Percentiles rank a stretch among this genome's conserved stretches.
phyloP scores from a whole-genome alignment of 2,113 vertebrate species.

The Chloropsis cyanopogon region DNA sequence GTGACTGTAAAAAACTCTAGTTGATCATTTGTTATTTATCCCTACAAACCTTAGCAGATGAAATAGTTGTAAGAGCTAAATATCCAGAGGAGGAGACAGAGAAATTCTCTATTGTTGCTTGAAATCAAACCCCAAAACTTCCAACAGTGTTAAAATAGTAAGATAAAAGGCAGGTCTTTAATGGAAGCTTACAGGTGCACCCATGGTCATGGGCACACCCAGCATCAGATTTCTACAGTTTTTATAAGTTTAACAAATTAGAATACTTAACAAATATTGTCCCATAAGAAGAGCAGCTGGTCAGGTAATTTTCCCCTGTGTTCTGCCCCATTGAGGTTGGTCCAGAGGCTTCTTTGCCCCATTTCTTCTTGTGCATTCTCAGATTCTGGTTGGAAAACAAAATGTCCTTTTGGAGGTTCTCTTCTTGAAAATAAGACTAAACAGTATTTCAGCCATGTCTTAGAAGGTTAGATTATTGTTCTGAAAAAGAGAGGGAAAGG shows the following conservation, averaged over 20 bases:
- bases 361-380: neutral
- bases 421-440: neutral
- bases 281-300: neutral
- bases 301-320: neutral
- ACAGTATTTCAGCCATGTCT: neutral
- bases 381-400: neutral
- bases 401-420: neutral
- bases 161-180: neutral
- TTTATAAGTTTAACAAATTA: neutral
- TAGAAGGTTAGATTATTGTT: neutral
- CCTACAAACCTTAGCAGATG: neutral
- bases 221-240: neutral
- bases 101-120: neutral
- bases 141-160: neutral
- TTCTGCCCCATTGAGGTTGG: neutral
- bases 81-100: neutral
- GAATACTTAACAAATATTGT: neutral
- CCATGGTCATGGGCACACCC: neutral
- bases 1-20: neutral
- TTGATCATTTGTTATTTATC: neutral
- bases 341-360: neutral
- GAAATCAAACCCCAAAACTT: neutral
- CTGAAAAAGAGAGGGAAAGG: neutral
- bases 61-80: neutral
- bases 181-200: neutral